Base-by-base conservation (phyloP, 2,888 invertebrate genomes). In the Zygothrica quintamaculata region DNA sequence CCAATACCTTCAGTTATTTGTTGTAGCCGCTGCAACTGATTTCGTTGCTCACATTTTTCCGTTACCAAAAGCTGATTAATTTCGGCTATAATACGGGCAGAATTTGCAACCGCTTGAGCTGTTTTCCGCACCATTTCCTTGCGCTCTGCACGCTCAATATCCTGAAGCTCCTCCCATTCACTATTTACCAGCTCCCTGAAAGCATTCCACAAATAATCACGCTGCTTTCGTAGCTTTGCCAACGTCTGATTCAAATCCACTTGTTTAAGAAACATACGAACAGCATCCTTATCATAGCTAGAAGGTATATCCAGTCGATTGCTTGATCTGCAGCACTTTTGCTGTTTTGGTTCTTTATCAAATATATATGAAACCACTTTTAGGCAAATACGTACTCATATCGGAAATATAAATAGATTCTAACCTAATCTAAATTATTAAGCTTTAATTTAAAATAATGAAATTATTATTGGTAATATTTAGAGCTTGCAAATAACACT, bases 161-260 rank as follows among this genome's bases (percentile, higher is more conserved):
- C 5, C 12, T 58, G 25, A 0, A 43, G 7, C 0, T 31, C 4
- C 0, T 2, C 3, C 72, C 57, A 67, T 13, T 68, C 66, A 4
- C 36, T 11, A 26, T 26, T 46, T 0, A 88, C 59, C 46, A 85
- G 48, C 1, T 59, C 18, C 4, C 44, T 46, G 18, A 74, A 87
- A 0, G 77, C 74, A 15, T 37, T 34, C 11, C 72, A 8, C 33
- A 85, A 48, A 66, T 81, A 88, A 22, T 68, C 65, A 1, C 71
- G 59, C 9, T 79, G 52, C 15, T 53, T 44, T n/a, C 79, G 74
- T 11, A 72, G 5, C 9, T 42, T 40, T 1, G 6, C 29, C 37
- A 81, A 15, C 7, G 61, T 43, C 6, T 31, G 40, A 4, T 46
- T 42, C 11, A 13, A 1, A 5, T 65, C 22, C 5, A 79, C 44